These are phyloP conservation scores for Catocala sponsa DNA, from an alignment of 2,888 invertebrate genomes.

Conservation along the genomic window DNA sequence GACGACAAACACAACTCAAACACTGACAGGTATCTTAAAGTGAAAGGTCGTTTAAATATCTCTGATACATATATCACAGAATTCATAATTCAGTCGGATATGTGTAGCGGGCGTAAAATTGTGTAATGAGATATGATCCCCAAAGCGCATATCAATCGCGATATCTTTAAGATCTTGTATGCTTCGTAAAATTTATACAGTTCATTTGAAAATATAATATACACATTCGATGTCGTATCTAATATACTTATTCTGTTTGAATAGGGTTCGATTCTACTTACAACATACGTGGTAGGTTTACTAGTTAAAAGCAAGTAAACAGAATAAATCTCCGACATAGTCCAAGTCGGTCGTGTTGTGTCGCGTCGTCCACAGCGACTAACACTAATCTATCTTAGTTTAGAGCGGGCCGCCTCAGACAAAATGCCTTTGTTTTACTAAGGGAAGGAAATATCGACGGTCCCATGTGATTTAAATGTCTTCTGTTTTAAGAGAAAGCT, in stretches of 20 bases:
- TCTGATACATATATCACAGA: constrained; percentile 59
- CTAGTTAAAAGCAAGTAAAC: constrained; percentile 55
- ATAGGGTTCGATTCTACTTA: constrained; percentile 22
- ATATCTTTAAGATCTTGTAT: constrained; percentile 36
- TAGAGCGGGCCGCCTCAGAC: constrained; percentile 69
- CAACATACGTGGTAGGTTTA: constrained; percentile 23
- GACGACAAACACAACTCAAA: constrained; percentile 66
- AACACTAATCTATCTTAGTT: constrained; percentile 81
- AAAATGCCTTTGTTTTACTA: constrained; percentile 76
- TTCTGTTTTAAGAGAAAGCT: constrained; percentile 85
- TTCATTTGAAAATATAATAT: constrained; percentile 35
- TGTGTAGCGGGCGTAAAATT: constrained; percentile 46
- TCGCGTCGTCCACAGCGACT: constrained; percentile 64
- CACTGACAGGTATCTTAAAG: constrained; percentile 76
- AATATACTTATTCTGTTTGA: constrained; percentile 1
- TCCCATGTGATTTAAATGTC: constrained; percentile 83
- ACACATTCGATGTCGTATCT: constrained; percentile 6
- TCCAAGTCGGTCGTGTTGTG: constrained; percentile 61
- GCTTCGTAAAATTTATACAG: constrained; percentile 41
- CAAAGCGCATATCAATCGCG: constrained; percentile 30
- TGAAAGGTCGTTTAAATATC: constrained; percentile 53
- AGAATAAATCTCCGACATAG: constrained; percentile 60
- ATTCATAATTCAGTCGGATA: constrained; percentile 47
- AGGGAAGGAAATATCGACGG: constrained; percentile 83
- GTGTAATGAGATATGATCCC: constrained; percentile 38